Evolutionary conservation across 2,888 invertebrate species (phyloP), one percentile per base, ranked within the genome.

Genomic region (Trachelus tabidus): DNA sequence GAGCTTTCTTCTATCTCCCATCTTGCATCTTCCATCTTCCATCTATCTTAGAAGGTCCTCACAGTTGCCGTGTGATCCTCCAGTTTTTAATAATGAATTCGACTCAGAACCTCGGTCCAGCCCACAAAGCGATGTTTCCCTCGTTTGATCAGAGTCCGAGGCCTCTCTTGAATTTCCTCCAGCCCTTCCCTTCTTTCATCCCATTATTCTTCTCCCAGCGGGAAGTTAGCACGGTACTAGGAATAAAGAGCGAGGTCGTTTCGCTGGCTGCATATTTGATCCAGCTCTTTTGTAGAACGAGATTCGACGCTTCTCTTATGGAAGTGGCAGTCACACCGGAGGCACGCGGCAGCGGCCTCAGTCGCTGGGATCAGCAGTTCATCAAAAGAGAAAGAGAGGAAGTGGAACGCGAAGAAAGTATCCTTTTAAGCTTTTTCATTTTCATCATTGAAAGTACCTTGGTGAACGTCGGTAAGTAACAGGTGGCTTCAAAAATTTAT

Each of bases 401-500:
- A 76, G 75, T 34, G 73, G 73, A 12, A 33, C 56, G 23, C 23
- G 56, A 56, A 56, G 56, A 23, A 56, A 56, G 56, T 56, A 23
- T 56, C 56, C 9, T 56, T 56, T 56, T 56, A 15, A 56, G 9
- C 23, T 56, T 56, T 56, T 23, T 2, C 56, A 56, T 56, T 56
- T 56, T 56, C 15, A 23, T 56, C 56, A 23, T 56, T 56, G 56
- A 56, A 56, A 56, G 9, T 9, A 9, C 56, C 23, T 56, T 56
- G 23, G 23, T 23, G 56, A 56, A 56, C 9, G 56, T 56, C 56
- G 56, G 56, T 56, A 56, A 81, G 86, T 86, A 87, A 87, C 86
- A 87, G 86, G 86, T 87, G 84, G 86, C 81, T 83, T 86, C 84
- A 86, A 87, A 87, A 86, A 86, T 87, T 86, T 81, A 86, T 85